phyloP scores from a whole-genome alignment of 2,888 invertebrate genomes.

The Helicoverpa assulta region DNA sequence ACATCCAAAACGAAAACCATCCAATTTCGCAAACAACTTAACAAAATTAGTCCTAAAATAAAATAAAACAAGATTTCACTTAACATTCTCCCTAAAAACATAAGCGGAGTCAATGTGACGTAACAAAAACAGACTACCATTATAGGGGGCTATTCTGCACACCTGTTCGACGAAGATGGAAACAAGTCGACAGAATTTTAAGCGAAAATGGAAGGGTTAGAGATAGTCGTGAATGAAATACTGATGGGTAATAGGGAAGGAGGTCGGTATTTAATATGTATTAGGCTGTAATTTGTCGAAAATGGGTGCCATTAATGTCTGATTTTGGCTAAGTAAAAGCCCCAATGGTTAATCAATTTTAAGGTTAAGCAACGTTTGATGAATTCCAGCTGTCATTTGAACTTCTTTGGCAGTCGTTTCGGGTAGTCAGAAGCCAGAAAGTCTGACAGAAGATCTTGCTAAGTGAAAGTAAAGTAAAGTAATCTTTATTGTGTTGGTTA shows the following conservation, averaged over 20 bases:
- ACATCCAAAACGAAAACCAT: neutral
- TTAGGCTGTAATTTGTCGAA: neutral
- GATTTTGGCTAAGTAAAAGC: no score
- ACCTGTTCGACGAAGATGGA: slow-evolving; percentile 67
- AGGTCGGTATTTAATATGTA: slow-evolving; percentile 11
- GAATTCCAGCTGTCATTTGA: no score
- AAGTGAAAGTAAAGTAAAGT: no score
- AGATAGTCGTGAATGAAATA: slow-evolving; percentile 13
- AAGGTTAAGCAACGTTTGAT: neutral
- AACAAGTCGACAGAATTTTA: slow-evolving; percentile 57
- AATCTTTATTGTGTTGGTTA: no score
- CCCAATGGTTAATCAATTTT: no score
- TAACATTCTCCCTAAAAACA: slow-evolving; percentile 39
- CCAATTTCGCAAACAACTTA: neutral
- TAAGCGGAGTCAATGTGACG: slow-evolving; percentile 53
- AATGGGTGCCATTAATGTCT: no score
- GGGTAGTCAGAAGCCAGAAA: no score
- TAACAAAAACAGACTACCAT: slow-evolving; percentile 61
- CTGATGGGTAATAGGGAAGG: slow-evolving; percentile 20
- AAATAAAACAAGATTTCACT: slow-evolving; percentile 18
- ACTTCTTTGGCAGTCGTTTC: no score
- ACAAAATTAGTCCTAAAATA: slow-evolving; percentile 27
- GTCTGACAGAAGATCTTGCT: no score
- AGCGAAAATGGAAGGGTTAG: slow-evolving; percentile 41
- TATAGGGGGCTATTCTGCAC: slow-evolving; percentile 64